Evolutionary conservation across 2,797 vertebrate genomes (phyloP).

Genomic region (Peromyscus melanophrys): DNA sequence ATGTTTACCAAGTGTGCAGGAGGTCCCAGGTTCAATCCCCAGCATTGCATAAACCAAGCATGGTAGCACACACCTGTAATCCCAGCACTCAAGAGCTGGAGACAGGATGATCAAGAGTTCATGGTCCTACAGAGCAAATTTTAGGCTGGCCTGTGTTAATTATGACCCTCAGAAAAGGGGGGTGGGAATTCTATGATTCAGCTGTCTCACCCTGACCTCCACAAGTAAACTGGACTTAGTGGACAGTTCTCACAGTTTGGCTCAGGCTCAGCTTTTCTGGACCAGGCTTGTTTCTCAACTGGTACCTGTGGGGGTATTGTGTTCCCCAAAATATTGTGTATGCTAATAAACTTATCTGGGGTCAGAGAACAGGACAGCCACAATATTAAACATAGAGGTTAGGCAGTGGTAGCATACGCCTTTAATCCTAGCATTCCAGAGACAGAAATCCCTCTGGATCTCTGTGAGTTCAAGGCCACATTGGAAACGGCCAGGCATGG

Average conservation of each 20-base stretch:
- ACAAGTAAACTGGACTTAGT: not conserved
- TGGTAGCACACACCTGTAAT: not conserved
- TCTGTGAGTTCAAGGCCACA: no score
- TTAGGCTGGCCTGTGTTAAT: not conserved
- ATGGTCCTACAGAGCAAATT: not conserved
- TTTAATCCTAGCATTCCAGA: no score
- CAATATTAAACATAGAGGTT: no score
- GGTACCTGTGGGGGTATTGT: no score
- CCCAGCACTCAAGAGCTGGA: not conserved
- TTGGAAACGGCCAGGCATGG: no score
- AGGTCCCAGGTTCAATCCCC: not conserved
- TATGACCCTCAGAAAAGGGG: not conserved
- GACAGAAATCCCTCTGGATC: no score
- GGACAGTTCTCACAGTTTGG: not conserved
- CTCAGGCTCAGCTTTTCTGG: not conserved
- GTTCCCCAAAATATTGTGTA: no score
- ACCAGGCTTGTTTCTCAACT: not conserved
- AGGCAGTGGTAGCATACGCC: no score
- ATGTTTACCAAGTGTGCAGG: not conserved
- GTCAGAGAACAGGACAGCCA: no score
- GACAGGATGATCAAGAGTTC: not conserved
- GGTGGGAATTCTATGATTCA: not conserved
- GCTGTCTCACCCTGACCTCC: not conserved
- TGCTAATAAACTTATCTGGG: no score
- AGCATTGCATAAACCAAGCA: not conserved